These are phyloP conservation scores for Hirudinaria manillensis DNA, from an alignment of 2,888 invertebrate genomes.

Conservation along the genomic window DNA sequence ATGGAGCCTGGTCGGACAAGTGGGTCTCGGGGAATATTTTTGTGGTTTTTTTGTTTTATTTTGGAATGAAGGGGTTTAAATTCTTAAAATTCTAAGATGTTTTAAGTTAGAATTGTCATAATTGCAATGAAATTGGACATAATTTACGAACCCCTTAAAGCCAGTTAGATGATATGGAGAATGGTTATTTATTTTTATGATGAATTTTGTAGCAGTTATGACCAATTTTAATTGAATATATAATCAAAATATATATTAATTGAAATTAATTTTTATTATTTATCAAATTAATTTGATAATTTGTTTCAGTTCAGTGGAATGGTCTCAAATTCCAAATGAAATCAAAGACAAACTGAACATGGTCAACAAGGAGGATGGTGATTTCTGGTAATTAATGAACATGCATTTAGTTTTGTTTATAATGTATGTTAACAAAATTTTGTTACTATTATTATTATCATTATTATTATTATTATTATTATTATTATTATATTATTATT, in stretches of 20 bases:
- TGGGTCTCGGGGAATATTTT: constrained; percentile 37
- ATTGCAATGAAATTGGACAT: neutral
- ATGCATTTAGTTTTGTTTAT: neutral
- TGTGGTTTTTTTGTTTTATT: neutral
- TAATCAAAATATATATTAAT: no score
- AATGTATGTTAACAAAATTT: neutral
- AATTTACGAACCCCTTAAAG: neutral
- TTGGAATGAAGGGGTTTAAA: neutral
- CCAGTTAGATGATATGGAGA: no score
- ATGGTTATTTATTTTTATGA: constrained; percentile 8
- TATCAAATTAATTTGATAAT: neutral
- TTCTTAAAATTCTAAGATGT: neutral
- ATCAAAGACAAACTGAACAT: constrained; percentile 80
- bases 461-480: no score
- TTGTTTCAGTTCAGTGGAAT: constrained; percentile 68
- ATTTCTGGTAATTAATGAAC: constrained; percentile 70
- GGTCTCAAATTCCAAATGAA: constrained; percentile 77
- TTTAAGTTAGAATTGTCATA: neutral
- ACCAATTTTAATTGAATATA: no score
- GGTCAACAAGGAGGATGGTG: constrained; percentile 84
- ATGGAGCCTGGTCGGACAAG: constrained; percentile 51
- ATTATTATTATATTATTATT: no score
- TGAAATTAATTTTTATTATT: no score
- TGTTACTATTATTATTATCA: no score
- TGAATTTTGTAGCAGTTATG: neutral